These are phyloP conservation scores for Oscheius sp. DNA, from an alignment of 2,888 invertebrate species.

Conservation along the genomic window DNA sequence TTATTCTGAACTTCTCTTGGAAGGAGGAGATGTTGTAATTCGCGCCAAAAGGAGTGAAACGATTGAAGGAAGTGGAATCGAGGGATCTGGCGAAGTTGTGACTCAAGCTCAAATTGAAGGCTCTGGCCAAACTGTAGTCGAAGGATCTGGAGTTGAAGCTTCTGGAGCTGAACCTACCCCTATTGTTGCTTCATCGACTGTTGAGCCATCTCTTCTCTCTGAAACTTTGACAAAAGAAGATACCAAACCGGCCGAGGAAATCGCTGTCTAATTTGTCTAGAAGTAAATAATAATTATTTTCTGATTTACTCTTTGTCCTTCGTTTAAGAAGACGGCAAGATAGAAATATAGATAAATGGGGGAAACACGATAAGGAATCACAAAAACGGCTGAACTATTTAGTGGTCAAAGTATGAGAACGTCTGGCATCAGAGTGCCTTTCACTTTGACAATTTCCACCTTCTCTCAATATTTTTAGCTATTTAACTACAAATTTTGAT, in stretches of 20 bases:
- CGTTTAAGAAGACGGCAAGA: neutral
- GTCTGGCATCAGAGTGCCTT: no score
- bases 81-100: slow-evolving; percentile 6
- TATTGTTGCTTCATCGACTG: neutral
- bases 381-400: no score
- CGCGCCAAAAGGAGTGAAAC: slow-evolving; percentile 20
- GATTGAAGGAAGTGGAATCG: neutral
- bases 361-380: no score
- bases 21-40: slow-evolving; percentile 17
- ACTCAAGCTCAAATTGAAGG: neutral
- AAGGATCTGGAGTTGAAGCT: slow-evolving; percentile 14
- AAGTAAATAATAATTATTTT: slow-evolving; percentile 1
- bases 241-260: slow-evolving; percentile 15
- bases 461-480: no score
- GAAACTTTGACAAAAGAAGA: slow-evolving; percentile 7
- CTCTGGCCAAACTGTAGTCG: neutral
- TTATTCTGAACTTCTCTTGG: neutral
- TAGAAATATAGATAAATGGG: neutral
- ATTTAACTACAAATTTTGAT: no score
- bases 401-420: no score
- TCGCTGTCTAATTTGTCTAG: slow-evolving; percentile 1
- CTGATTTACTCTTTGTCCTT: neutral
- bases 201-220: slow-evolving; percentile 6
- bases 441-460: no score
- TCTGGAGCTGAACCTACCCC: neutral